phyloP scores from a whole-genome alignment of 2,113 vertebrate genomes.

The Phylloscopus trochiloides region DNA sequence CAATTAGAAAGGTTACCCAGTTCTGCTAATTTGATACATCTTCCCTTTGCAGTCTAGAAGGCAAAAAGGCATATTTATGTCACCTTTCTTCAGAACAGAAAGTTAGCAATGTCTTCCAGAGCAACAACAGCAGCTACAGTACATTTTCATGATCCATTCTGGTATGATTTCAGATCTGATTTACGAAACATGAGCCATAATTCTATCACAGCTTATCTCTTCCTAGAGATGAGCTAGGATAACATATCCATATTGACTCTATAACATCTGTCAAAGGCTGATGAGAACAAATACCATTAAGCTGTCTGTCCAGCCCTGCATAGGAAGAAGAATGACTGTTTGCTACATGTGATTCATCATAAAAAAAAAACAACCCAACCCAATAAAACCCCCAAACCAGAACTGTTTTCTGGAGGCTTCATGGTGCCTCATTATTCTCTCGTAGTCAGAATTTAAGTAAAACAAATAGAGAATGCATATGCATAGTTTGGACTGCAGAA shows the following conservation, averaged over 20 bases:
- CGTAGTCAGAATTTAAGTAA: not conserved
- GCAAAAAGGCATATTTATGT: not conserved
- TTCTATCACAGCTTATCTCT: slow-evolving; percentile 13
- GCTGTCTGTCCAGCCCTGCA: not conserved
- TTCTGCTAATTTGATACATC: not conserved
- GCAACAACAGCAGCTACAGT: not conserved
- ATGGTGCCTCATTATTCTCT: not conserved
- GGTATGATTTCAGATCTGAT: not conserved
- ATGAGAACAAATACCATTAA: slow-evolving; percentile 27
- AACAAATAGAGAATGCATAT: not conserved
- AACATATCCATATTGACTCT: not conserved
- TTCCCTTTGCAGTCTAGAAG: not conserved
- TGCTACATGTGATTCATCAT: not conserved
- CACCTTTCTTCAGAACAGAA: not conserved
- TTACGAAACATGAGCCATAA: not conserved
- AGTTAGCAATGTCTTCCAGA: not conserved
- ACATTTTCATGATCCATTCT: not conserved
- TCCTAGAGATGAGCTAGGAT: slow-evolving; percentile 14
- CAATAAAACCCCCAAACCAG: not conserved
- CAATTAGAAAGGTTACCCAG: not conserved
- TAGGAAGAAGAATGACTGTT: not conserved
- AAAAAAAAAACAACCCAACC: not conserved
- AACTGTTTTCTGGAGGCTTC: not conserved
- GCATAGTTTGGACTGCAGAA: not conserved
- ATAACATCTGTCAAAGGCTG: slow-evolving; percentile 3